Evolutionary conservation across 1,140 invertebrate genomes (phyloP).

Genomic region (Atta texana): DNA sequence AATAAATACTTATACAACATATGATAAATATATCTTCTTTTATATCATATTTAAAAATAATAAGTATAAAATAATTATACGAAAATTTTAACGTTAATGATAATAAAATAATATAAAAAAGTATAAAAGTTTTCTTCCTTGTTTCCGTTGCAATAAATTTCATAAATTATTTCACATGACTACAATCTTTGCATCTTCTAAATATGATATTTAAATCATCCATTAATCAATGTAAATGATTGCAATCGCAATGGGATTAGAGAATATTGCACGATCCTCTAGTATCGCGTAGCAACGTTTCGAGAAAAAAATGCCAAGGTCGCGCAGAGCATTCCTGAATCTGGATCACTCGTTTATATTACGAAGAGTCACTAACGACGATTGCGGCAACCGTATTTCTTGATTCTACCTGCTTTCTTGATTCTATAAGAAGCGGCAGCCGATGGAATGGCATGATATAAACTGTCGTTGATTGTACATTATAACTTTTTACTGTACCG

Average conservation of each 20-base stretch:
- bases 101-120: background rate
- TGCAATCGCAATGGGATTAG: constrained; percentile 61
- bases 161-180: background rate
- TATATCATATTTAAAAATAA: background rate
- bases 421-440: constrained; percentile 13
- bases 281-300: constrained; percentile 50
- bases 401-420: constrained; percentile 29
- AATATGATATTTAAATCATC: constrained; percentile 69
- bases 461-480: constrained; percentile 16
- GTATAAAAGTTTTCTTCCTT: background rate
- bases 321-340: constrained; percentile 60
- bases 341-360: constrained; percentile 57
- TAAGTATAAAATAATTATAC: constrained; percentile 1
- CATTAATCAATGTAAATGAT: constrained; percentile 50
- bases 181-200: background rate
- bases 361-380: constrained; percentile 53
- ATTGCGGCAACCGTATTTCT: constrained; percentile 47
- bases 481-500: constrained; percentile 7
- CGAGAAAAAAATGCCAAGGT: constrained; percentile 63
- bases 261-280: background rate
- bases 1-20: background rate
- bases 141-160: background rate
- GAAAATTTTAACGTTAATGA: background rate
- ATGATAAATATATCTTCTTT: background rate
- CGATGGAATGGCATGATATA: background rate